These are phyloP conservation scores for Adelges cooleyi DNA, from an alignment of 1,140 invertebrate genomes.

Conservation along the genomic window DNA sequence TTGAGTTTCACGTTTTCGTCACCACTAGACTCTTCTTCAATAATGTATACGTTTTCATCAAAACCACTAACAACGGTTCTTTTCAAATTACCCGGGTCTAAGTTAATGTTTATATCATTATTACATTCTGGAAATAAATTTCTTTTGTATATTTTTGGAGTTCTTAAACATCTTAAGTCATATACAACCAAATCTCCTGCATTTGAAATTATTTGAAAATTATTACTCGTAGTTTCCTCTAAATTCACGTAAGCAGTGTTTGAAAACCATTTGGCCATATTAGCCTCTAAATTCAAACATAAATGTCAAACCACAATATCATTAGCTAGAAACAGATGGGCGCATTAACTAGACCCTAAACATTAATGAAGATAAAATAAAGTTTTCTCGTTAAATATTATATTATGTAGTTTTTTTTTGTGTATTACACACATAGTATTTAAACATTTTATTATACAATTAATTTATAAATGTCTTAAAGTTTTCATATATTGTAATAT, in stretches of 20 bases:
- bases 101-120: not conserved
- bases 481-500: no score
- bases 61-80: conserved; percentile 13
- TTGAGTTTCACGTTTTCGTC: not conserved
- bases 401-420: no score
- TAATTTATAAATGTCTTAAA: no score
- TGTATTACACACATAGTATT: no score
- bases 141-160: not conserved
- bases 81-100: not conserved
- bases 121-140: not conserved
- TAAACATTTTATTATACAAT: no score
- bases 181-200: not conserved
- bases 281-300: not conserved
- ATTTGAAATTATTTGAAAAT: conserved; percentile 5
- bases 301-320: no score
- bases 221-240: not conserved
- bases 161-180: conserved; percentile 1
- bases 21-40: not conserved
- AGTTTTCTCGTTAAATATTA: no score
- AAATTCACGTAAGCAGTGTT: conserved; percentile 1
- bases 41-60: conserved; percentile 26
- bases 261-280: conserved; percentile 10
- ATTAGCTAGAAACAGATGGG: no score
- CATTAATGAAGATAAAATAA: no score
- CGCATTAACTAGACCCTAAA: no score